phyloP scores from a whole-genome alignment of 2,797 vertebrate species.

The Pangasius macronema region DNA sequence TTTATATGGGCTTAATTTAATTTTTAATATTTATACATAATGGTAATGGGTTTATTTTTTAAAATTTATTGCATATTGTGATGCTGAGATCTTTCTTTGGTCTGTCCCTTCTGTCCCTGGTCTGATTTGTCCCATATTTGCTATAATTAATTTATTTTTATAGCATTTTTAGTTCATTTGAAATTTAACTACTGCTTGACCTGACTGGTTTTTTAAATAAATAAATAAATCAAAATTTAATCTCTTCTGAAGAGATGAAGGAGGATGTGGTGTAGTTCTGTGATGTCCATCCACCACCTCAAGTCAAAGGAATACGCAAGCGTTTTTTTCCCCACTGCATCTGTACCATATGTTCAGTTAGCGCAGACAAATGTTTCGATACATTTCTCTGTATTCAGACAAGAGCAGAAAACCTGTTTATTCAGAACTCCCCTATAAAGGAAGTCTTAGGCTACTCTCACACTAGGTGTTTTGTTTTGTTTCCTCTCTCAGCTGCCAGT shows the following conservation, averaged over 20 bases:
- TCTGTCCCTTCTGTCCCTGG: neutral
- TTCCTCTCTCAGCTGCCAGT: neutral
- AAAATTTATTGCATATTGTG: neutral
- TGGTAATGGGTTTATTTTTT: constrained; percentile 16
- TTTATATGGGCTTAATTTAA: constrained; percentile 15
- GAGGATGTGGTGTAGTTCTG: too few relatives aligned
- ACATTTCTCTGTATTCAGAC: neutral
- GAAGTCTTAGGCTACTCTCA: neutral
- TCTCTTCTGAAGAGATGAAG: too few relatives aligned
- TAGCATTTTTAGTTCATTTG: neutral
- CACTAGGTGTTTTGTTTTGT: neutral
- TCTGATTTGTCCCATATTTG: neutral
- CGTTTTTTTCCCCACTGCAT: neutral
- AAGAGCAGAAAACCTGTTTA: neutral
- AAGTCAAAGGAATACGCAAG: too few relatives aligned
- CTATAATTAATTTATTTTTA: constrained; percentile 1
- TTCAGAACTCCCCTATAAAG: neutral
- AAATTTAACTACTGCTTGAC: neutral
- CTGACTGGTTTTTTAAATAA: neutral
- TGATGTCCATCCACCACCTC: too few relatives aligned
- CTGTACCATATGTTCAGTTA: neutral
- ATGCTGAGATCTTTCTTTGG: neutral
- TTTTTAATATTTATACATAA: constrained; percentile 38
- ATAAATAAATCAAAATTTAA: neutral
- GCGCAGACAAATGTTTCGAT: neutral